Conservation (phyloP, 2,797 vertebrate genomes). For the Echiichthys vipera region DNA sequence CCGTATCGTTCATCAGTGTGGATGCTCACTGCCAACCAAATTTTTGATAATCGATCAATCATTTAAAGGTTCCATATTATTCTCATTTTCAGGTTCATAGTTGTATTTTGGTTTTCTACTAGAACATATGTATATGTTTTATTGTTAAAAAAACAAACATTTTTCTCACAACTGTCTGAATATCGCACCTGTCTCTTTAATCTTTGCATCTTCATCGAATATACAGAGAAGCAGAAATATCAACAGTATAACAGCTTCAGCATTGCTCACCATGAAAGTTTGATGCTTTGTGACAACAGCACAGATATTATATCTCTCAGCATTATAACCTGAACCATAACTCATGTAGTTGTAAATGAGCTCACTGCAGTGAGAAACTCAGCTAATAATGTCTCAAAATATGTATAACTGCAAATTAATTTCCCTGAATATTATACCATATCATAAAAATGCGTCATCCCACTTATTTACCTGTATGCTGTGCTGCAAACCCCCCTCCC, state of each 20-base stretch:
- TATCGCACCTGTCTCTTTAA: too few species aligned
- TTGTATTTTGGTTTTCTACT: too few species aligned
- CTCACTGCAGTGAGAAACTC: constrained; percentile 17
- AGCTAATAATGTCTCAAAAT: neutral
- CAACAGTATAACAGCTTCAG: neutral
- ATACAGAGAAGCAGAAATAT: constrained; percentile 10
- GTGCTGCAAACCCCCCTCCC: constrained; percentile 37
- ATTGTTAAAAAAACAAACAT: too few species aligned
- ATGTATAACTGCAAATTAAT: constrained; percentile 22
- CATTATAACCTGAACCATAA: neutral
- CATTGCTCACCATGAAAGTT: neutral
- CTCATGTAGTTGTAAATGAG: neutral
- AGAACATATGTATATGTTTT: too few species aligned
- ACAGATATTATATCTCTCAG: neutral
- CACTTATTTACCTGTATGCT: constrained; percentile 34
- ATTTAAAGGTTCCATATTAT: too few species aligned
- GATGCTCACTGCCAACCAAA: neutral
- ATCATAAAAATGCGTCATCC: constrained; percentile 39
- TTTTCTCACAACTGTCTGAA: too few species aligned
- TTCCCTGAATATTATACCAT: constrained; percentile 11
- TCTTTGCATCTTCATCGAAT: constrained; percentile 31
- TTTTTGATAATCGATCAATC: neutral
- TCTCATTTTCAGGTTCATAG: too few species aligned
- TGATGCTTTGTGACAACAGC: constrained; percentile 17
- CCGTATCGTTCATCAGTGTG: too few species aligned